Base-by-base conservation (phyloP, 2,113 vertebrate species). In the Sula dactylatra region DNA sequence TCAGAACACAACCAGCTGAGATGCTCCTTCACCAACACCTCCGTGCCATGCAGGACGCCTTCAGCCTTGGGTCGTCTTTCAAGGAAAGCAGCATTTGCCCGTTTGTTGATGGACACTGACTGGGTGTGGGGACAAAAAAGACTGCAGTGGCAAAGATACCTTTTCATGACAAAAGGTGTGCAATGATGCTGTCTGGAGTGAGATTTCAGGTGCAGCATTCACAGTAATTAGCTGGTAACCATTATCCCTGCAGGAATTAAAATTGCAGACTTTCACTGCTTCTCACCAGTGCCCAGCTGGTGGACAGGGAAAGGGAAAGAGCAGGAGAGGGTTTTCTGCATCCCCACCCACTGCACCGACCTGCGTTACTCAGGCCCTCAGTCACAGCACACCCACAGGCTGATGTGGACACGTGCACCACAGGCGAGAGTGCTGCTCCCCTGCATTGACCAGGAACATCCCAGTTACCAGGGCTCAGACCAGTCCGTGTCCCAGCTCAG, bases 51-150 rank as follows among this genome's bases (percentile, higher is more conserved):
- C 54, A 4, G 69, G 73, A 11, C 52, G 22, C 70, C 65, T 19
- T 40, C 78, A 62, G 45, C 70, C 38, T 9, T 2, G 58, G 26
- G 22, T 9, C 47, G 9, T 5, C 61, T 40, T 38, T 8, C 29
- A 3, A 14, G 80, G 67, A 32, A 38, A 65, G 44, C 0, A 0
- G 15, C 0, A 0, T 32, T 86, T 50, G 24, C 25, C 32, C 6
- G 0, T 49, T 26, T 38, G 56, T 27, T 40, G 42, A 16, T 12
- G 32, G 31, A 7, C 3, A 1, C 20, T 13, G 82, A 3, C n/a
- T 16, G 17, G 13, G 8, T 6, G 26, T 4, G 50, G 50, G 31
- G 32, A 29, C 6, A 27, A 34, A 66, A 44, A 52, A 69, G 27
- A 5, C 38, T 29, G 19, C n/a, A 9, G 47, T 2, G 16, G n/a